phyloP scores from a whole-genome alignment of 2,113 vertebrate genomes.

The Aplodontia rufa region DNA sequence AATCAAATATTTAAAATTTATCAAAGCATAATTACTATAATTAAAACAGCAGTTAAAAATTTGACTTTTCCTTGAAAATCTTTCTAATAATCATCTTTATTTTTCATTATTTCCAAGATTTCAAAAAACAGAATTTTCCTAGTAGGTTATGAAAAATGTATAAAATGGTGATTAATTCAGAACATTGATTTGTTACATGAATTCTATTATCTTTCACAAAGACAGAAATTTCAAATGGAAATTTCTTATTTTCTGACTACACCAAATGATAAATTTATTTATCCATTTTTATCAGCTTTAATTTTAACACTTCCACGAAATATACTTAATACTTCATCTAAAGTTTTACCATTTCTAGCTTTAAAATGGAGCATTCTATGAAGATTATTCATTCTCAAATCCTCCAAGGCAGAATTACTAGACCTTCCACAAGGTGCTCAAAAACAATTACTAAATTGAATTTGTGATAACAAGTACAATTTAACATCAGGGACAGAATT shows the following conservation, averaged over 20 bases:
- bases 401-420: not conserved
- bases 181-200: not conserved
- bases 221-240: slow-evolving; percentile 12
- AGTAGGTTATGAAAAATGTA: not conserved
- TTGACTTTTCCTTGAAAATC: not conserved
- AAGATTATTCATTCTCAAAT: slow-evolving; percentile 1
- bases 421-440: not conserved
- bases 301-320: not conserved
- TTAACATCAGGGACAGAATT: slow-evolving; percentile 23
- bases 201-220: slow-evolving; percentile 7
- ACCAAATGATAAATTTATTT: not conserved
- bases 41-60: slow-evolving; percentile 6
- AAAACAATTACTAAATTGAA: slow-evolving; percentile 3
- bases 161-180: not conserved
- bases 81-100: not conserved
- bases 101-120: not conserved
- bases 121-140: not conserved
- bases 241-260: not conserved
- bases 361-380: not conserved
- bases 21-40: not conserved
- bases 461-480: not conserved
- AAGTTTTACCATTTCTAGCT: not conserved
- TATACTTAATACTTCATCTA: not conserved
- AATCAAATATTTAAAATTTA: not conserved
- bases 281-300: not conserved